Percentiles rank a stretch among this genome's conserved stretches.
Conservation (phyloP, 1,140 invertebrate species). For the Goniozus legneri region DNA sequence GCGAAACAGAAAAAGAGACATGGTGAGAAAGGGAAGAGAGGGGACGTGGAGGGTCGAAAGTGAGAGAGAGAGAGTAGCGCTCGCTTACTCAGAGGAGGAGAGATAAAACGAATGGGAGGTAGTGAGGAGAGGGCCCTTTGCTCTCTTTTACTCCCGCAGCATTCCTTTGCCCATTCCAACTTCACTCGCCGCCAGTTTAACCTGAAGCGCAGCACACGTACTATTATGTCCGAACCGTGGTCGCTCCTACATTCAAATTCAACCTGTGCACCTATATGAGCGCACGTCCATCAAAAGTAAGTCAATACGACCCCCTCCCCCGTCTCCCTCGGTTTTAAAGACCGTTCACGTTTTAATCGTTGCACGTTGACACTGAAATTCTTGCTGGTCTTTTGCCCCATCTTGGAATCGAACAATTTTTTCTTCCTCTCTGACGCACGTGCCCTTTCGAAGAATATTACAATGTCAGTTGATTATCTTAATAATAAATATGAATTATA, state of each 20-base stretch:
- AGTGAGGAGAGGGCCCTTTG: constrained; percentile 4
- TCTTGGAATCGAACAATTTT: no score
- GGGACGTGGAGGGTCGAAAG: neutral
- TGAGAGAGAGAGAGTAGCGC: constrained; percentile 9
- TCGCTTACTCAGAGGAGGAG: neutral
- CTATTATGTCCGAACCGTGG: constrained; percentile 49
- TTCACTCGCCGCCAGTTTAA: constrained; percentile 45
- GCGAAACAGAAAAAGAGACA: neutral
- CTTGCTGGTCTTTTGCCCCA: no score
- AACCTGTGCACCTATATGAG: neutral
- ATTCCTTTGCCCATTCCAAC: constrained; percentile 44
- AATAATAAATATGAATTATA: no score
- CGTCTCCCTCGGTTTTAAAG: neutral
- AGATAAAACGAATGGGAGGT: neutral
- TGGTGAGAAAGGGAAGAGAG: neutral
- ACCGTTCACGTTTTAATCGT: no score
- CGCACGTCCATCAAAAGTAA: neutral
- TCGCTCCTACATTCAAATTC: constrained; percentile 48
- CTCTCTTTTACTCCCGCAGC: constrained; percentile 33
- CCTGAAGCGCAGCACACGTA: constrained; percentile 46
- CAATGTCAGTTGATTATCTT: no score
- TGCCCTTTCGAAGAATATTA: no score
- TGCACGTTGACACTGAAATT: no score
- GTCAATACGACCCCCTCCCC: neutral
- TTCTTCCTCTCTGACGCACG: no score